Base-by-base conservation (phyloP, 2,113 vertebrate species). In the Macrotus californicus region DNA sequence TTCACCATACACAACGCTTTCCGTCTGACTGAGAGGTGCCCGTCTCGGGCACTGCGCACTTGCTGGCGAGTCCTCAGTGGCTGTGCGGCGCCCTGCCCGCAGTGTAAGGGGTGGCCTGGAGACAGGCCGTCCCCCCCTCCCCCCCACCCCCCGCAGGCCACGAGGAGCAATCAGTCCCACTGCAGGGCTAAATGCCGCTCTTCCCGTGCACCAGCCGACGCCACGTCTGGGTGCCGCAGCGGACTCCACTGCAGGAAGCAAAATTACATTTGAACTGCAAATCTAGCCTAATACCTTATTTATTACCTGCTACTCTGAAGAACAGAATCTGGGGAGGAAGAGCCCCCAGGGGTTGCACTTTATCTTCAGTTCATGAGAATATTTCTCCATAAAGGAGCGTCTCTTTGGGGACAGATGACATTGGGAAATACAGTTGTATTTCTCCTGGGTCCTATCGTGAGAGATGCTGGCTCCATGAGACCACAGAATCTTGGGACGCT, bases 241-340 rank as follows among this genome's bases (percentile, higher is more conserved):
- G 52, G 24, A 93, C 66, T 22, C 39, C 10, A 77, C 50, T 31
- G 61, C 15, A 80, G 54, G 54, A 83, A 76, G 87, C 67, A 72
- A 82, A 92, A 96, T 79, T 82, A 91, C 94, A 80, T 87, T 73
- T 69, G 69, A 93, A 87, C 79, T 77, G 56, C 92, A 97, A 91
- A 94, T 56, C 48, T 89, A 66, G 3, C 85, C 36, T 79, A 69
- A 96, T 86, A 29, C 61, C 50, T 95, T 95, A 91, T 90, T 93
- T 94, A 97, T 94, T 96, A 85, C 59, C 66, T 90, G 43, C 67
- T 70, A 43, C 50, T 94, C 79, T 93, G 6, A 29, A 64, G 66
- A 93, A 81, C 7, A 86, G 26, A 64, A 46, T 36, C 89, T 6
- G 31, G 43, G 29, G 36, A 39, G 50, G 16, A 46, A 61, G 59